Percentiles rank a stretch among this genome's conserved stretches.
Conservation (phyloP, 2,888 invertebrate species). For the Microchrysa polita region DNA sequence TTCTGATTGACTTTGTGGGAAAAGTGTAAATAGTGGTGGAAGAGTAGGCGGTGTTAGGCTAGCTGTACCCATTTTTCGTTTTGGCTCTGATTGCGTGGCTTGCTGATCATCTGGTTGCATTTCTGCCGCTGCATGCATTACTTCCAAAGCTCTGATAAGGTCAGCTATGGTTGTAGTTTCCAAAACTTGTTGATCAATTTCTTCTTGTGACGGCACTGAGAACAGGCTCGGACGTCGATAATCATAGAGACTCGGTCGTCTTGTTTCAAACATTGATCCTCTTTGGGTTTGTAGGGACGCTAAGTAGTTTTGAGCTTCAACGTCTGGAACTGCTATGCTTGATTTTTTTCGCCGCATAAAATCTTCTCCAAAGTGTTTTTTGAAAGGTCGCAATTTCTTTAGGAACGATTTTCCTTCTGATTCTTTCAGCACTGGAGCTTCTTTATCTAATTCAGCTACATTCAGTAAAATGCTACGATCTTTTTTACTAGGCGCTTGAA, state of each 20-base stretch:
- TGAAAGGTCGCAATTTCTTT: constrained; percentile 60
- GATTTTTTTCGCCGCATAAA: constrained; percentile 50
- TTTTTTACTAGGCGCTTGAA: constrained; percentile 50
- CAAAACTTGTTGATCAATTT: constrained; percentile 66
- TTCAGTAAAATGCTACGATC: constrained; percentile 54
- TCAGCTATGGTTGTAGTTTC: constrained; percentile 87
- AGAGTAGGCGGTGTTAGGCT: constrained; percentile 65
- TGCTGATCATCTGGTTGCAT: constrained; percentile 1
- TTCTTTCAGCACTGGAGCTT: neutral
- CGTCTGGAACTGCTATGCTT: constrained; percentile 31
- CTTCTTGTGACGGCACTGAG: constrained; percentile 58
- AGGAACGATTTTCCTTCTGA: constrained; percentile 53
- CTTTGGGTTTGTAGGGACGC: constrained; percentile 46
- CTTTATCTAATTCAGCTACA: constrained; percentile 53
- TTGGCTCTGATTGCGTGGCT: constrained; percentile 55
- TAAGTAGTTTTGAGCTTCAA: constrained; percentile 24
- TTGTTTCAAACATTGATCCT: constrained; percentile 24
- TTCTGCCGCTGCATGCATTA: constrained; percentile 68
- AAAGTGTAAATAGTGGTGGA: constrained; percentile 65
- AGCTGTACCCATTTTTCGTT: constrained; percentile 68
- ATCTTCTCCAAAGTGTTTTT: constrained; percentile 59
- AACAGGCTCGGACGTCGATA: constrained; percentile 54
- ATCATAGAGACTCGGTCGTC: constrained; percentile 36
- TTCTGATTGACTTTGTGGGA: constrained; percentile 60
- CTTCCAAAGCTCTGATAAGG: constrained; percentile 78